phyloP scores from a whole-genome alignment of 2,888 invertebrate genomes.

The Orchesellides sinensis region DNA sequence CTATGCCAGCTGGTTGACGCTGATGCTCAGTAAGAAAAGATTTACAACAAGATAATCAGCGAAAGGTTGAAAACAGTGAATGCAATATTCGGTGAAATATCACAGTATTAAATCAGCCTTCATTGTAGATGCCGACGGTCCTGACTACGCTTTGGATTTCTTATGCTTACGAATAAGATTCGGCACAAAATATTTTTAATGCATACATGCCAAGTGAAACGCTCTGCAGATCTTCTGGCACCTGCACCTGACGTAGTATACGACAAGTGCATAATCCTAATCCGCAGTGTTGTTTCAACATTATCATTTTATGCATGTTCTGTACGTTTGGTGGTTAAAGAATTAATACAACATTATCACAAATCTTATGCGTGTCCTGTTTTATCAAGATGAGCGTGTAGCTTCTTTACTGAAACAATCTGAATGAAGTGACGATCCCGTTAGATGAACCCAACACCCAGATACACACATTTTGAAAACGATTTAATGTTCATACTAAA shows the following conservation, averaged over 20 bases:
- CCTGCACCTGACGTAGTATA: not conserved
- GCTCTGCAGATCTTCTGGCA: too few species aligned
- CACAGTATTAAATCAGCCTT: constrained; percentile 30
- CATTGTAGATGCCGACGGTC: constrained; percentile 35
- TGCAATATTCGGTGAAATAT: constrained; percentile 14
- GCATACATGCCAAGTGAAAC: too few species aligned
- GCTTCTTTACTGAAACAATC: constrained; percentile 35
- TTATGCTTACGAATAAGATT: not conserved
- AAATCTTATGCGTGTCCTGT: constrained; percentile 53
- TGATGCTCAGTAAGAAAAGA: constrained; percentile 2
- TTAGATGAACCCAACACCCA: constrained; percentile 59
- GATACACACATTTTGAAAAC: constrained; percentile 49
- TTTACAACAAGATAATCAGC: not conserved
- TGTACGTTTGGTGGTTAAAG: constrained; percentile 2
- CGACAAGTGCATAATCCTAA: not conserved
- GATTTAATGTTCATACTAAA: constrained; percentile 36
- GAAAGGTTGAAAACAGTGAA: constrained; percentile 11
- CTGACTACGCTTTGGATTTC: constrained; percentile 22
- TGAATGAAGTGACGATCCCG: constrained; percentile 58
- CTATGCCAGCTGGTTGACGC: constrained; percentile 23
- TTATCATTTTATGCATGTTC: too few species aligned
- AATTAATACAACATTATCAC: constrained; percentile 43
- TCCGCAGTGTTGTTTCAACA: not conserved
- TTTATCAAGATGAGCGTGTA: constrained; percentile 57
- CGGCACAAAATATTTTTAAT: too few species aligned